Conservation (phyloP, 2,113 vertebrate species). For the Speoplatyrhinus poulsoni region DNA sequence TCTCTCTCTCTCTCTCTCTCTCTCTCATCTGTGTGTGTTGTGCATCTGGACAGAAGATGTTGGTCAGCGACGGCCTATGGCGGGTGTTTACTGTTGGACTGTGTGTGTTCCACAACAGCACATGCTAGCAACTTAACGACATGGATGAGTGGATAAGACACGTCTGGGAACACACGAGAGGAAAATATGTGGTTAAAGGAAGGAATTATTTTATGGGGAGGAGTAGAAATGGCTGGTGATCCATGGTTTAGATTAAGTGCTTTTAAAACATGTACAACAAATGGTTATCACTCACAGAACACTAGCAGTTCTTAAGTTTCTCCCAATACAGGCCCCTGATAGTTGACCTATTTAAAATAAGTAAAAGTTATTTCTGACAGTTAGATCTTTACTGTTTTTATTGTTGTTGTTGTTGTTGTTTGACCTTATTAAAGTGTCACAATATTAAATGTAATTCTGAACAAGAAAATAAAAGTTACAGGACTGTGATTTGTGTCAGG, state of each 20-base stretch:
- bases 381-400: background rate
- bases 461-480: no score
- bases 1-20: background rate
- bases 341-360: background rate
- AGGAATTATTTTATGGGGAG: constrained; percentile 2
- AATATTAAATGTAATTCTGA: no score
- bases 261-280: background rate
- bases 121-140: background rate
- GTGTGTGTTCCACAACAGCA: constrained; percentile 38
- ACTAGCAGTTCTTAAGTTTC: background rate
- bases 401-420: no score
- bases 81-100: constrained; percentile 32
- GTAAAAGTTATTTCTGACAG: background rate
- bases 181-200: background rate
- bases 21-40: constrained; percentile 10
- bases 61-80: constrained; percentile 54
- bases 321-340: background rate
- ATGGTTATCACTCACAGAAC: background rate
- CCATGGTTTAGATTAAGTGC: background rate
- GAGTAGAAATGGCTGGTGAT: background rate
- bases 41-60: background rate
- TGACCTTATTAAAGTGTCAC: no score
- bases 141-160: background rate
- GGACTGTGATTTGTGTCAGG: no score
- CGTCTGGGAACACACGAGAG: background rate